Percentiles rank a stretch among this genome's conserved stretches.
phyloP scores from a whole-genome alignment of 2,888 invertebrate species.

The Drosophila lutescens region DNA sequence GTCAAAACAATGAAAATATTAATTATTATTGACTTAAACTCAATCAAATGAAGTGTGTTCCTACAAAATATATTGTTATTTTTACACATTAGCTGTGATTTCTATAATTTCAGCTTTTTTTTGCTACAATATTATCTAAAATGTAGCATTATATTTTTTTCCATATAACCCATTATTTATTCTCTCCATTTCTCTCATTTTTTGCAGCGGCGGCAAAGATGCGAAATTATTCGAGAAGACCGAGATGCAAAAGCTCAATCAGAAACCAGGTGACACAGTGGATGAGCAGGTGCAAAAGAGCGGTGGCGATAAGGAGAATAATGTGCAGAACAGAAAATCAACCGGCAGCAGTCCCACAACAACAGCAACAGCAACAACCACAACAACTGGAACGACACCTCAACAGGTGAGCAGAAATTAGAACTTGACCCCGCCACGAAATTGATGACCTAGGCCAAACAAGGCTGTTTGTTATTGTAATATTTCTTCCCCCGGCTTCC shows the following conservation, averaged over 20 bases:
- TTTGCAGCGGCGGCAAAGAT: constrained; percentile 73
- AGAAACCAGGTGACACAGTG: constrained; percentile 34
- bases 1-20: neutral
- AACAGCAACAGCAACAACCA: constrained; percentile 12
- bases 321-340: constrained; percentile 33
- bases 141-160: neutral
- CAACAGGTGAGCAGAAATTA: constrained; percentile 57
- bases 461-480: constrained; percentile 31
- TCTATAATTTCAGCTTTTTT: too few relatives aligned
- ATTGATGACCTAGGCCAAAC: constrained; percentile 47
- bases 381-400: constrained; percentile 24
- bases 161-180: neutral
- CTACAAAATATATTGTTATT: too few relatives aligned
- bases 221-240: constrained; percentile 68
- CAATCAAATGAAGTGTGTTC: too few relatives aligned
- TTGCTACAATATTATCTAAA: neutral
- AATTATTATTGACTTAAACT: too few relatives aligned
- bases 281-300: constrained; percentile 15
- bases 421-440: constrained; percentile 32
- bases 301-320: constrained; percentile 33
- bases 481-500: constrained; percentile 20
- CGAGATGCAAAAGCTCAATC: constrained; percentile 67
- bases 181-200: neutral
- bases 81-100: too few relatives aligned
- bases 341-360: constrained; percentile 37